Base-by-base conservation (phyloP, 64 coral and sea anemone species). In the Porites lutea region DNA sequence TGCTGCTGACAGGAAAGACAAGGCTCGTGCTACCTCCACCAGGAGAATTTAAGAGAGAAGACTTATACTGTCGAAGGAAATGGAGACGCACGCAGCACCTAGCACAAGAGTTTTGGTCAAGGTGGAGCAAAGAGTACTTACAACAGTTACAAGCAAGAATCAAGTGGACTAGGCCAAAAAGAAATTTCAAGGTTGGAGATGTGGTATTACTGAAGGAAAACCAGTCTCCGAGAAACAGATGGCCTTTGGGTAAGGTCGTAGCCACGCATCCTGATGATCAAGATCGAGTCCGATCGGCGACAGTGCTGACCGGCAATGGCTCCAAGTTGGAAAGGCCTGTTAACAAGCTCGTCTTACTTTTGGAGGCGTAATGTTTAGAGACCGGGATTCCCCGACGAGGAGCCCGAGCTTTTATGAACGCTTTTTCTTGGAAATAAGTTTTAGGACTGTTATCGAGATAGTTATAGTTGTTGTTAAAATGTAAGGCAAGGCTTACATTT, bases 61-160 rank as follows among this genome's bases (percentile, higher is more conserved):
- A 37, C 27, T 1, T 37, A 37, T 37, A 37, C 27, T 37, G 27
- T 37, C 27, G 27, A 37, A 37, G 27, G 1, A 37, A 37, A 37
- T 37, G 27, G 27, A 37, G 27, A 37, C 0, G 27, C 48, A 82
- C 67, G 6, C 92, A 93, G 52, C 78, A 93, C 43, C 19, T 93
- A 15, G 91, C 75, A 37, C 64, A 79, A 81, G 72, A 79, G 13
- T 93, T 93, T 16, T 87, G 91, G 82, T 52, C 44, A 37, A 86
- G 91, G 14, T 93, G 82, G 83, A 88, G 82, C 13, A 80, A 88
- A 58, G 75, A 88, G 49, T 93, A 88, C 44, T 18, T 93, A 16
- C 85, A 93, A 50, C 71, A 88, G 16, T 53, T 93, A 4, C 71
- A 89, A 59, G 59, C 48, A 89, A 59, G 72, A 48, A 72, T 19